Evolutionary conservation across 2,888 invertebrate genomes (phyloP).

Genomic region (Blomia tropicalis): DNA sequence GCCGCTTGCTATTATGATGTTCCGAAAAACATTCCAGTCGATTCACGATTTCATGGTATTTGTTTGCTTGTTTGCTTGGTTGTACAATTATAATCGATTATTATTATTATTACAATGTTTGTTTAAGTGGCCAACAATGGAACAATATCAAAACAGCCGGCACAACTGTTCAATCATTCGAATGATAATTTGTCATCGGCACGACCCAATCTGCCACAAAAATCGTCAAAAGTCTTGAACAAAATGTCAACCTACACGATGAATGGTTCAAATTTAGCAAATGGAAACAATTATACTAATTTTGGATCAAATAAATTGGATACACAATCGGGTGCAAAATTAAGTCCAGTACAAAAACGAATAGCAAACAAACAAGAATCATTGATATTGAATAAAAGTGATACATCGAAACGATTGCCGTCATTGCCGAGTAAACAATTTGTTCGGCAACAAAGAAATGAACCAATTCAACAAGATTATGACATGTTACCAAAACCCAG

Average conservation of each 20-base stretch:
- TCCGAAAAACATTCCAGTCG: conserved; percentile 9
- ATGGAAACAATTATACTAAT: not conserved
- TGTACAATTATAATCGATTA: too few relatives aligned
- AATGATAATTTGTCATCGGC: too few relatives aligned
- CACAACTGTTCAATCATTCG: too few relatives aligned
- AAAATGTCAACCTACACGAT: not conserved
- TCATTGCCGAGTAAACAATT: not conserved
- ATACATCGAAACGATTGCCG: not conserved
- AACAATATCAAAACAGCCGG: too few relatives aligned
- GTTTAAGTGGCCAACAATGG: too few relatives aligned
- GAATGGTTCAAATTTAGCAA: not conserved
- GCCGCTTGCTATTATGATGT: conserved; percentile 14
- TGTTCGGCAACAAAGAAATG: not conserved
- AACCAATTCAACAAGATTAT: not conserved
- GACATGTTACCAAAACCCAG: not conserved
- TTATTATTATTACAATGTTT: too few relatives aligned
- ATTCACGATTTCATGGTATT: not conserved
- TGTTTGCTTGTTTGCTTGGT: too few relatives aligned
- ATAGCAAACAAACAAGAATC: not conserved
- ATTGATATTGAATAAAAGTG: not conserved
- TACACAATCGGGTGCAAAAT: not conserved
- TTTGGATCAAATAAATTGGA: not conserved
- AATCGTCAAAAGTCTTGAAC: not conserved
- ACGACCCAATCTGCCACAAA: conserved; percentile 4
- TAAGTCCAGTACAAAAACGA: not conserved